Base-by-base conservation (phyloP, 2,113 vertebrate species). In the Hemiscyllium ocellatum region DNA sequence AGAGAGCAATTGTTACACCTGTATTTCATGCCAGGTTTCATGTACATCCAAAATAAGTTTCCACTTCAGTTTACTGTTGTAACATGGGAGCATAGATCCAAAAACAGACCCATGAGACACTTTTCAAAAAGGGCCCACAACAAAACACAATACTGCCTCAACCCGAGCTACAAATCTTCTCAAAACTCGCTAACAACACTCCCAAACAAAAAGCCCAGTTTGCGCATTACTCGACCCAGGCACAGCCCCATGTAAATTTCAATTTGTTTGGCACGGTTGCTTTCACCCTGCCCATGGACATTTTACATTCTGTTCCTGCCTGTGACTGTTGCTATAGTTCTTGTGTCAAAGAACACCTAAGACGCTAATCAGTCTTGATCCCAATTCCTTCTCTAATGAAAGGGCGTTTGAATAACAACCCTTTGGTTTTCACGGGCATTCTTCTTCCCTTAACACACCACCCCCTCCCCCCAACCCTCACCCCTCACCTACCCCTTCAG, bases 301-400 rank as follows among this genome's bases (percentile, higher is more conserved):
- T 56, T 94, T 96, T 76, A 90, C 96, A 97, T 96, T 96, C 96
- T 97, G 96, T 90, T 95, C 95, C 95, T 96, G 87, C 90, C 68
- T 26, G 37, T 52, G 95, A 68, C 94, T 96, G 96, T 96, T 96
- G 96, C 96, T 97, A 96, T 96, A 96, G 96, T 95, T 95, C 29
- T 96, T 42, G 15, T 47, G 96, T 96, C 96, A 96, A 96, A 96
- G 96, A 95, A 94, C 95, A 96, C 91, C 95, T 96, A 96, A 96
- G 95, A 94, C 96, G 96, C 94, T 96, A 96, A 97, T 96, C 96
- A 96, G 94, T 96, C 96, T 96, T 96, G 95, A 96, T 96, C 96
- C 96, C 96, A 96, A 94, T 78, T 72, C 86, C 83, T 95, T 94
- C 76, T 78, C 96, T 87, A 96, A 96, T 95, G 95, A 29, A 65